Evolutionary conservation across 2,797 vertebrate species (phyloP).

Genomic region (Arrhamphus sclerolepis): DNA sequence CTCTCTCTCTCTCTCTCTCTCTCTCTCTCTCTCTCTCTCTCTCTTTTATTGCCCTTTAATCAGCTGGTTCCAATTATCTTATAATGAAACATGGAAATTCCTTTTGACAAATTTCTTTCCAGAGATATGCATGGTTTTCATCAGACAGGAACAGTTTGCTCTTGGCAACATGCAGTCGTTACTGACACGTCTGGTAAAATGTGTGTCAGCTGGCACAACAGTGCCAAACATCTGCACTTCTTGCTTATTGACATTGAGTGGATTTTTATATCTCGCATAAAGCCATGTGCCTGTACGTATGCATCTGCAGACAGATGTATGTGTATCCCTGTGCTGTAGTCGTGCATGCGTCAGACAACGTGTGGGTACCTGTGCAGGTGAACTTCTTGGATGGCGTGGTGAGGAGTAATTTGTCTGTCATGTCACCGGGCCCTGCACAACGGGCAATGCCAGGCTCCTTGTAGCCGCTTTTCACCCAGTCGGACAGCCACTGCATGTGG

Average conservation of each 20-base stretch:
- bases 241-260: no score
- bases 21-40: no score
- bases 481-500: constrained; percentile 97
- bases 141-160: neutral
- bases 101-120: no score
- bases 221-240: no score
- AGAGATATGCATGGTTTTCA: neutral
- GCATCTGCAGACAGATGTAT: neutral
- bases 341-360: neutral
- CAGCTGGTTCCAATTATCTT: neutral
- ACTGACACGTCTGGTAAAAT: no score
- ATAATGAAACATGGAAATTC: no score
- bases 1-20: no score
- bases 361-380: constrained; percentile 89
- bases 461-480: constrained; percentile 98
- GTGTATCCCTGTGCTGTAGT: neutral
- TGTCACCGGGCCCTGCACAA: constrained; percentile 93
- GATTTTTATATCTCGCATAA: no score
- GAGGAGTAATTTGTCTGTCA: constrained; percentile 96
- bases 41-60: neutral
- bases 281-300: neutral
- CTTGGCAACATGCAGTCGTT: no score
- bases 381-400: constrained; percentile 98
- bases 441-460: constrained; percentile 98
- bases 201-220: no score